Conservation (phyloP, 2,888 invertebrate species). For the Clanis bilineata region DNA sequence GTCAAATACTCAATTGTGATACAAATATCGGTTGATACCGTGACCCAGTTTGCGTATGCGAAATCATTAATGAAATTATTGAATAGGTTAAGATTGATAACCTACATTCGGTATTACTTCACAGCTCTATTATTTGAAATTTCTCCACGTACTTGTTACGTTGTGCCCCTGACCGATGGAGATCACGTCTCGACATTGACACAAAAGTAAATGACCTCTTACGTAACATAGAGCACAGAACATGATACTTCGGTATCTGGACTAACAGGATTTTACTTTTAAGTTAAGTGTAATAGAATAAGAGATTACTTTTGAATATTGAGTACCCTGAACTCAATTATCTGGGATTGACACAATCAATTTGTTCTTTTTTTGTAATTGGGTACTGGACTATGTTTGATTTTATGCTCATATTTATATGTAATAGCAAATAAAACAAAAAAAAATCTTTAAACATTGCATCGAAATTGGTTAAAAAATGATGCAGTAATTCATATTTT, state of each 20-base stretch:
- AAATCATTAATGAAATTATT: conserved; percentile 1
- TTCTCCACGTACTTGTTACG: conserved; percentile 30
- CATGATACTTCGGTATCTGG: not conserved
- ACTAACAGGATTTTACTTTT: not conserved
- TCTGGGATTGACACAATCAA: too few species aligned
- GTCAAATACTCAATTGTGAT: not conserved
- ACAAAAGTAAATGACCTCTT: conserved; percentile 30
- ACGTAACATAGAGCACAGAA: conserved; percentile 7
- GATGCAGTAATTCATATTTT: too few species aligned
- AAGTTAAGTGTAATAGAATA: too few species aligned
- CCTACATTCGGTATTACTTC: conserved; percentile 28
- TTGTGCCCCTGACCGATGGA: conserved; percentile 31
- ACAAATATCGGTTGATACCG: not conserved
- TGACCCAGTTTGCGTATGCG: not conserved
- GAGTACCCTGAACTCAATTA: too few species aligned
- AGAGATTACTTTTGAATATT: too few species aligned
- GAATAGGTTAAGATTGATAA: conserved; percentile 19
- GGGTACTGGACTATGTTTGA: too few species aligned
- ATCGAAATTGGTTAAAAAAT: too few species aligned
- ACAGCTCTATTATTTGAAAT: conserved; percentile 30
- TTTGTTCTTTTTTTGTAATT: too few species aligned
- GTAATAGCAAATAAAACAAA: too few species aligned
- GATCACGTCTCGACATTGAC: conserved; percentile 33
- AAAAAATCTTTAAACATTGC: too few species aligned
- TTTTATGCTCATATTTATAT: too few species aligned